A percentile compares a stretch with the other conserved stretches of the same genome.
These are phyloP conservation scores for Ichneumon xanthorius DNA, from an alignment of 2,888 invertebrate species.

Conservation along the genomic window DNA sequence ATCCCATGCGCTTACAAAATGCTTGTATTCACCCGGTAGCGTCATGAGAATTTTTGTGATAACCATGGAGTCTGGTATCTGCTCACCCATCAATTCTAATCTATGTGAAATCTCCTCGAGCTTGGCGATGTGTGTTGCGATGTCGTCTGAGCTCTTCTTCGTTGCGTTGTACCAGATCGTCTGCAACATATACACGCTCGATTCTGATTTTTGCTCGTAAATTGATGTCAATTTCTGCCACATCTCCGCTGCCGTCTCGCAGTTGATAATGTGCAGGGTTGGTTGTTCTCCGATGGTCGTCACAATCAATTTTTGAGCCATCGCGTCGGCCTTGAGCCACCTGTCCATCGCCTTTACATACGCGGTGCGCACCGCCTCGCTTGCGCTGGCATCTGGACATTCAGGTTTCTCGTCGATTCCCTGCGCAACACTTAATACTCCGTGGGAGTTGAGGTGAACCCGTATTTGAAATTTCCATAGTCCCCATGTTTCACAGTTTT, in stretches of 20 bases:
- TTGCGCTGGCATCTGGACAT: background rate
- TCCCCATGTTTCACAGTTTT: constrained; percentile 54
- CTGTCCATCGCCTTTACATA: background rate
- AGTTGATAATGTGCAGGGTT: constrained; percentile 73
- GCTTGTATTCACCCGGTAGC: constrained; percentile 61
- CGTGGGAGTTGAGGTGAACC: background rate
- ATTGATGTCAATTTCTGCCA: constrained; percentile 72
- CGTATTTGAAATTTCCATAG: constrained; percentile 14
- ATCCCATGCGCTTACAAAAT: constrained; percentile 72
- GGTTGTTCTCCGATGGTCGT: constrained; percentile 68
- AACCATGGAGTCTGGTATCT: constrained; percentile 67
- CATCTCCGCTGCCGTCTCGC: constrained; percentile 73
- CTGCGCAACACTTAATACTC: background rate
- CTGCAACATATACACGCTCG: constrained; percentile 69
- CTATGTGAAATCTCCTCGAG: constrained; percentile 67
- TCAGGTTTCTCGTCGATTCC: background rate
- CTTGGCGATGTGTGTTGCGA: constrained; percentile 69
- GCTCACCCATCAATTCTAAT: constrained; percentile 61
- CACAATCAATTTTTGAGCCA: constrained; percentile 72
- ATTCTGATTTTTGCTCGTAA: constrained; percentile 75
- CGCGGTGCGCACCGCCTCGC: background rate
- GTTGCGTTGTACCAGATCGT: constrained; percentile 68
- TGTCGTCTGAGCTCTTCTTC: constrained; percentile 63
- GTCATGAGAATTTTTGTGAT: constrained; percentile 71
- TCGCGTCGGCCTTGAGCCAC: constrained; percentile 67